Conservation (phyloP, 2,888 invertebrate species). For the Drosophila greeni region DNA sequence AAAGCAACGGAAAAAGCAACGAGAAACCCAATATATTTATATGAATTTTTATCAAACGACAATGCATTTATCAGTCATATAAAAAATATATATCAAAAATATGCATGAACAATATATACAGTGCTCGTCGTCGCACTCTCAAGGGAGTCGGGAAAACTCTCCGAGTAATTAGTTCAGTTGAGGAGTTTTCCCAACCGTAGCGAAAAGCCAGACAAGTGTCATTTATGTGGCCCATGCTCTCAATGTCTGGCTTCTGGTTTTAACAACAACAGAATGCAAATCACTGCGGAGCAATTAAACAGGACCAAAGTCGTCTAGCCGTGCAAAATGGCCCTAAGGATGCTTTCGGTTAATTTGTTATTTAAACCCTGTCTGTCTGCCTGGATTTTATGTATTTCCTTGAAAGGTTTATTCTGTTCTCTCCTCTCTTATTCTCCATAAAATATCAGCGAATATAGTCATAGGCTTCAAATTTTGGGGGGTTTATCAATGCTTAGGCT, state of each 20-base stretch:
- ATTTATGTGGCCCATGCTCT: constrained; percentile 28
- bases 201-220: constrained; percentile 39
- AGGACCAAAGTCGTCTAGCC: constrained; percentile 62
- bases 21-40: constrained; percentile 30
- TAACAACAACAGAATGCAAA: constrained; percentile 48
- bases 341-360: constrained; percentile 55
- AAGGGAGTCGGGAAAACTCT: constrained; percentile 21
- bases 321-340: constrained; percentile 32
- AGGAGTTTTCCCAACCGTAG: constrained; percentile 19
- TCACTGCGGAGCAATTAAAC: constrained; percentile 67
- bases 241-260: constrained; percentile 25
- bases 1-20: constrained; percentile 2
- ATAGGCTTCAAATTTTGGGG: neutral
- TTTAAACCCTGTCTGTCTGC: constrained; percentile 49
- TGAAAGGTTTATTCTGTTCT: neutral
- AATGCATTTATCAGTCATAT: constrained; percentile 58
- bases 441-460: neutral
- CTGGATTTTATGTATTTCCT: constrained; percentile 6
- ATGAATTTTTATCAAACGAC: constrained; percentile 59
- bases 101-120: constrained; percentile 1
- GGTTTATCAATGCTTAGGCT: too few relatives aligned
- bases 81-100: neutral
- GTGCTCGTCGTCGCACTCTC: constrained; percentile 9
- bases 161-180: constrained; percentile 37
- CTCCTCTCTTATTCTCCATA: too few relatives aligned